Evolutionary conservation across 2,113 vertebrate genomes (phyloP).

Genomic region (Turdus rufiventris): DNA sequence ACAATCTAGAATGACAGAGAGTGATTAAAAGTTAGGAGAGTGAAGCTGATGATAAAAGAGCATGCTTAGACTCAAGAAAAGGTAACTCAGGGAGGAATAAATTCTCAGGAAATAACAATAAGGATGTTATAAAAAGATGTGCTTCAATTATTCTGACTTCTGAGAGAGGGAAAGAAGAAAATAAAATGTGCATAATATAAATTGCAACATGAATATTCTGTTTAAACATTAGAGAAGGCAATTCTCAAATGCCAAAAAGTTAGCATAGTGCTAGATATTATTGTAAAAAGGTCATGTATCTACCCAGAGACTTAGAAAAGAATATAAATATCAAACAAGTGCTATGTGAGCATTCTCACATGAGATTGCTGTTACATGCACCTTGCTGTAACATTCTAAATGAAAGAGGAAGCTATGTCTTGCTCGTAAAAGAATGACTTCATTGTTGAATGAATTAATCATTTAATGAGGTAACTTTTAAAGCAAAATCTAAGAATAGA

Average conservation of each 20-base stretch:
- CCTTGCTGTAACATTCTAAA: neutral
- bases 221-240: neutral
- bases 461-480: neutral
- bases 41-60: neutral
- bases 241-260: neutral
- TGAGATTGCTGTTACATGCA: neutral
- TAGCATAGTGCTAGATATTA: neutral
- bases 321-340: neutral
- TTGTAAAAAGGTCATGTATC: neutral
- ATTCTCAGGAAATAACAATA: neutral
- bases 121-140: neutral
- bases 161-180: neutral
- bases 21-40: constrained; percentile 2
- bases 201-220: neutral
- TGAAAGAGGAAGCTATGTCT: neutral
- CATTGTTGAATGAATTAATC: neutral
- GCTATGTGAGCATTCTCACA: neutral
- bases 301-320: neutral
- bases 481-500: neutral
- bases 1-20: neutral
- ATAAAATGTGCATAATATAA: neutral
- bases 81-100: neutral
- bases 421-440: neutral
- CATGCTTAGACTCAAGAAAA: neutral
- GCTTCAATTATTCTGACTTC: neutral